Percentiles rank a stretch among this genome's conserved stretches.
These are phyloP conservation scores for Caenorhabditis becei DNA, from an alignment of 2,888 invertebrate genomes.

Conservation along the genomic window DNA sequence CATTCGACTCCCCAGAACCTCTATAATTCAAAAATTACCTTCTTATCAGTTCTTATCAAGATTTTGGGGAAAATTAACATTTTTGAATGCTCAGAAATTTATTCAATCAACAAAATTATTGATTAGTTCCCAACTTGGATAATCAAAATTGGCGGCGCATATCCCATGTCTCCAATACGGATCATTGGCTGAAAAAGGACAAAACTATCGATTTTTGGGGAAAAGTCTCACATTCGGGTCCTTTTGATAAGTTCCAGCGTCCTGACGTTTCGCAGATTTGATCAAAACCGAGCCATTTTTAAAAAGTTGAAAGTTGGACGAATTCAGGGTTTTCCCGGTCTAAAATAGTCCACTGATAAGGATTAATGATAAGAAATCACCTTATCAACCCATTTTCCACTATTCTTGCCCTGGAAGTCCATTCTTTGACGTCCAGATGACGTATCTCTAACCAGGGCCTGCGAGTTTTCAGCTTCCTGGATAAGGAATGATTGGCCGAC, in stretches of 20 bases:
- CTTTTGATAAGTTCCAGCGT: slow-evolving; percentile 52
- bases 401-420: slow-evolving; percentile 14
- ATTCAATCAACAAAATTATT: slow-evolving; percentile 1
- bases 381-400: slow-evolving; percentile 36
- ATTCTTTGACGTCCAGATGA: slow-evolving; percentile 22
- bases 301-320: slow-evolving; percentile 30
- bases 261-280: background rate
- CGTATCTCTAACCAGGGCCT: slow-evolving; percentile 17
- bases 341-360: background rate
- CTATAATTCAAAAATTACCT: too few species aligned
- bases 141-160: slow-evolving; percentile 49
- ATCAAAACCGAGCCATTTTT: slow-evolving; percentile 44
- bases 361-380: background rate
- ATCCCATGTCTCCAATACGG: slow-evolving; percentile 46
- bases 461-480: slow-evolving; percentile 18
- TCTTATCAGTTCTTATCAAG: too few species aligned
- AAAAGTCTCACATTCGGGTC: slow-evolving; percentile 27
- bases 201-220: background rate
- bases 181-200: slow-evolving; percentile 40
- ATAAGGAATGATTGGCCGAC: slow-evolving; percentile 30
- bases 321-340: slow-evolving; percentile 11
- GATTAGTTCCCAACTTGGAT: slow-evolving; percentile 14
- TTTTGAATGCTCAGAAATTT: slow-evolving; percentile 2
- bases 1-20: too few species aligned
- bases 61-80: background rate